Conservation (phyloP, 2,888 invertebrate species). For the Sminthurinus aureus region DNA sequence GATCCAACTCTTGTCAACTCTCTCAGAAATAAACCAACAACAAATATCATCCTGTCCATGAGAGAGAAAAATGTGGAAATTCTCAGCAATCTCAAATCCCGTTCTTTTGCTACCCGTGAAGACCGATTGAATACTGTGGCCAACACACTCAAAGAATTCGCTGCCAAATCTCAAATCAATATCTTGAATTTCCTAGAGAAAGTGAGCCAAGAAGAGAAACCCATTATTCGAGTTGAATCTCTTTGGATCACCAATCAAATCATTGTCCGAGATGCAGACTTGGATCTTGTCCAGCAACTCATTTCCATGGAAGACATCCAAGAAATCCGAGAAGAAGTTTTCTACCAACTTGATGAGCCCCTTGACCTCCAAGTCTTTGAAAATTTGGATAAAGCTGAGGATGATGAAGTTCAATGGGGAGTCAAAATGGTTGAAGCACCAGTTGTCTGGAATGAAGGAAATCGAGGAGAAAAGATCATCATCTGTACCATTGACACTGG, state of each 20-base stretch:
- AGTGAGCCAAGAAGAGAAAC: no score
- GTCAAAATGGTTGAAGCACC: constrained; percentile 1
- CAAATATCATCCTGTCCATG: constrained; percentile 10
- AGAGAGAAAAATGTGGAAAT: not conserved
- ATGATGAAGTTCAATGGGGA: constrained; percentile 18
- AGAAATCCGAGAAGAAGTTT: not conserved
- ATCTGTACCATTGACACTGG: constrained; percentile 27
- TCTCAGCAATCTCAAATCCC: not conserved
- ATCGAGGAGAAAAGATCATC: constrained; percentile 9
- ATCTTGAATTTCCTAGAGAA: no score
- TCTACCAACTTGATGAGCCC: not conserved
- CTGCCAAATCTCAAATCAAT: no score
- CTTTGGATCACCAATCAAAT: constrained; percentile 33
- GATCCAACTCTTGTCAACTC: not conserved
- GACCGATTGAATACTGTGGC: not conserved
- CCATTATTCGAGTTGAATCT: not conserved
- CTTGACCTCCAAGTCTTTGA: not conserved
- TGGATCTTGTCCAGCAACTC: not conserved
- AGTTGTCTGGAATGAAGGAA: constrained; percentile 14
- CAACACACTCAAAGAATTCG: no score
- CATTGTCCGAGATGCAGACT: not conserved
- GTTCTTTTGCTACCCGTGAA: not conserved
- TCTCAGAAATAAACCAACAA: not conserved
- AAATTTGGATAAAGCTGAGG: not conserved
- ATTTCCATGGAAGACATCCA: not conserved